phyloP scores from a whole-genome alignment of 2,797 vertebrate species.

The Acanthurus lineatus region DNA sequence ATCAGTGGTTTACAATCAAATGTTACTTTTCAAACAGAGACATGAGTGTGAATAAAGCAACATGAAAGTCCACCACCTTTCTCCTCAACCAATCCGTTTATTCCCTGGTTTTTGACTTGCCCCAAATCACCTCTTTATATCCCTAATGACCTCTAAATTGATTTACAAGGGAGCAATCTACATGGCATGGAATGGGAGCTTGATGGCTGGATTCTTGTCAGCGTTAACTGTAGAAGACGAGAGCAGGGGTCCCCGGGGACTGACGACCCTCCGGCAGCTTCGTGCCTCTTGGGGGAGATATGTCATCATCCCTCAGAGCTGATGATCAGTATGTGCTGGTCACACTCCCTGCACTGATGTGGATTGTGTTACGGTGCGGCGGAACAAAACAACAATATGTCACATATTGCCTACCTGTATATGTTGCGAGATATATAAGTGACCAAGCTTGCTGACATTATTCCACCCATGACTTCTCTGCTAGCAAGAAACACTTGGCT shows the following conservation, averaged over 20 bases:
- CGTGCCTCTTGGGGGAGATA: slow-evolving; percentile 53
- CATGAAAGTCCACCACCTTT: background rate
- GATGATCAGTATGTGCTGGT: slow-evolving; percentile 52
- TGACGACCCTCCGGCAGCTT: slow-evolving; percentile 50
- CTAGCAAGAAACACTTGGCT: background rate
- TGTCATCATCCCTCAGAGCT: slow-evolving; percentile 62
- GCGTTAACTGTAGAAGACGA: slow-evolving; percentile 52
- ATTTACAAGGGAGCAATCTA: slow-evolving; percentile 63
- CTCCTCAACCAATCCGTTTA: background rate
- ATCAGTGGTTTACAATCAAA: background rate
- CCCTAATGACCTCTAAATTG: slow-evolving; percentile 70
- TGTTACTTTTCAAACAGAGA: background rate
- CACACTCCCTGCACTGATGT: slow-evolving; percentile 25
- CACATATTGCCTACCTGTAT: background rate
- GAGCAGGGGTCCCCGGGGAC: slow-evolving; percentile 51
- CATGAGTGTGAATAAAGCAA: background rate
- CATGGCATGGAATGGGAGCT: slow-evolving; percentile 51
- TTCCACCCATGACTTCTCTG: background rate
- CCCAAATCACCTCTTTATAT: slow-evolving; percentile 53
- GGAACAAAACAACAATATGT: slow-evolving; percentile 39
- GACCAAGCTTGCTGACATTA: background rate
- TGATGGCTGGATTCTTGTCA: slow-evolving; percentile 58
- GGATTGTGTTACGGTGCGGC: slow-evolving; percentile 21
- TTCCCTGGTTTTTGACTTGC: slow-evolving; percentile 16
- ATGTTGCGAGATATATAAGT: background rate